A percentile compares a stretch with the other conserved stretches of the same genome.
phyloP scores from a whole-genome alignment of 2,797 vertebrate genomes.

The Ambastaia sidthimunki region DNA sequence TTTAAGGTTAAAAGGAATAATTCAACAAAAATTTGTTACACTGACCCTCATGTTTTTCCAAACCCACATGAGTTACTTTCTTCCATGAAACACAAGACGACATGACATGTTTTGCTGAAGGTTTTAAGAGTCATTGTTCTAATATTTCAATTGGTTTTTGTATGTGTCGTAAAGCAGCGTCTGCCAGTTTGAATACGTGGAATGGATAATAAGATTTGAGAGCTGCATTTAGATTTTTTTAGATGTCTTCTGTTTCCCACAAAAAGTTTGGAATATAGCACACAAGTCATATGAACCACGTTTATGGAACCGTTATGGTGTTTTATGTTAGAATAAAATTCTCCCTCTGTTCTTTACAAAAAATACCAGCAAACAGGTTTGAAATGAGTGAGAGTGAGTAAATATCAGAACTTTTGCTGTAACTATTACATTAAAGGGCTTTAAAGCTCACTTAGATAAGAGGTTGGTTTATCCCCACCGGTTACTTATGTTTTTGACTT shows the following conservation, averaged over 20 bases:
- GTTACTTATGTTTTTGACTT: conserved; percentile 20
- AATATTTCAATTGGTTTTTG: not conserved
- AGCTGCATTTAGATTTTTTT: not conserved
- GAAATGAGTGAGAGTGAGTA: conserved; percentile 15
- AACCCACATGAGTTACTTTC: not conserved
- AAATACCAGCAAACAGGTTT: conserved; percentile 17
- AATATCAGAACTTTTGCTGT: not conserved
- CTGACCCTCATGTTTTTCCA: not conserved
- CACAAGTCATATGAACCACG: not conserved
- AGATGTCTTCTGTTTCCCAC: not conserved
- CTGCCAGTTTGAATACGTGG: not conserved
- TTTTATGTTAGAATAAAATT: not conserved
- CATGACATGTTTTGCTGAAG: not conserved
- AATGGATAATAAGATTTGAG: not conserved
- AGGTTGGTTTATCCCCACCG: not conserved
- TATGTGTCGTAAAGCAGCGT: not conserved
- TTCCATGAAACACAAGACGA: not conserved
- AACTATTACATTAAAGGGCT: not conserved
- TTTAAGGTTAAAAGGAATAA: conserved; percentile 8
- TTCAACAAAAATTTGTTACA: not conserved
- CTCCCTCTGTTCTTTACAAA: conserved; percentile 21
- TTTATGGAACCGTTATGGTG: not conserved
- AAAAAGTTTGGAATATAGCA: not conserved
- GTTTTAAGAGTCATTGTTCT: not conserved
- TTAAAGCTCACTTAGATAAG: not conserved